Conservation (phyloP, 2,888 invertebrate species). For the Latrodectus elegans region DNA sequence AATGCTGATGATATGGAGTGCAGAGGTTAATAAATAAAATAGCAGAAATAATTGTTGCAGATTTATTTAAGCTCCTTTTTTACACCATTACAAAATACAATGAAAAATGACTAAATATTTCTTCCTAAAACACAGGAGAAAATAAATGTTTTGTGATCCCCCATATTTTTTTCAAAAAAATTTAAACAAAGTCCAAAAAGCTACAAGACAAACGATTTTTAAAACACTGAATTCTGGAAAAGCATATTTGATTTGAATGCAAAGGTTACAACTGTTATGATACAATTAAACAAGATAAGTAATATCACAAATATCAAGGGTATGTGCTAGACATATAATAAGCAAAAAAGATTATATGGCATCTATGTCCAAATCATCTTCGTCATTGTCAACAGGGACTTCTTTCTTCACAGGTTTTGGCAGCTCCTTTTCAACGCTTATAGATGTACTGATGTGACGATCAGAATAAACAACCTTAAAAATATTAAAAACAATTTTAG, state of each 20-base stretch:
- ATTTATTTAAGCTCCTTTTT: conserved; percentile 67
- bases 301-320: conserved; percentile 65
- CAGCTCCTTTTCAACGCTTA: conserved; percentile 79
- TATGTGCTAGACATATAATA: conserved; percentile 61
- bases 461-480: conserved; percentile 90
- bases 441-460: conserved; percentile 85
- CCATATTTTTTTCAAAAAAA: conserved; percentile 32
- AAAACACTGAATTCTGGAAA: conserved; percentile 44
- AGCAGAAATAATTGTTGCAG: conserved; percentile 30
- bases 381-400: conserved; percentile 53
- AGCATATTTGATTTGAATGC: conserved; percentile 37
- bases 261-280: conserved; percentile 36
- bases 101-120: conserved; percentile 52
- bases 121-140: conserved; percentile 44
- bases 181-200: conserved; percentile 47
- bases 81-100: conserved; percentile 69
- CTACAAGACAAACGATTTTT: conserved; percentile 49
- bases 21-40: too few relatives aligned
- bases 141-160: conserved; percentile 32
- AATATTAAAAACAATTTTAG: too few relatives aligned
- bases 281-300: conserved; percentile 52
- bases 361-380: conserved; percentile 92
- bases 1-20: too few relatives aligned
- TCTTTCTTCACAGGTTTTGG: conserved; percentile 71
- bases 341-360: conserved; percentile 81